Conservation (phyloP, 2,113 vertebrate genomes). For the Trogon surrucura region DNA sequence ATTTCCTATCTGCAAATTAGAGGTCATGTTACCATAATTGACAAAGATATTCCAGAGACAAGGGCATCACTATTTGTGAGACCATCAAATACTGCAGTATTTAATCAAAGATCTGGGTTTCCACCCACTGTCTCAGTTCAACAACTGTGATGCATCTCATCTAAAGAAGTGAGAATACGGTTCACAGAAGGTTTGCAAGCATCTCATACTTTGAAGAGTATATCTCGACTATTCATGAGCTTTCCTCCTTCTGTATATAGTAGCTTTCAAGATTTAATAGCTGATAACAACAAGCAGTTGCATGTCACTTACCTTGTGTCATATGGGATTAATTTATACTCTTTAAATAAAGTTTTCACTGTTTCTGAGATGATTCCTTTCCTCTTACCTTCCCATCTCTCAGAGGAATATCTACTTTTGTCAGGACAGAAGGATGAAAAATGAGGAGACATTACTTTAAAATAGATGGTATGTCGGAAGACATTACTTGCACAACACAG, state of each 20-base stretch:
- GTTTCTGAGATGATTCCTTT: background rate
- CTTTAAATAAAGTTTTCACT: conserved; percentile 9
- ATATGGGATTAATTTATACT: background rate
- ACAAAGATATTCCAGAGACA: background rate
- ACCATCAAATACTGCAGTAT: background rate
- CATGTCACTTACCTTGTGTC: background rate
- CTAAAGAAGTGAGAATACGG: background rate
- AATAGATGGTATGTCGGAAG: background rate
- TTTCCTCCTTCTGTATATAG: background rate
- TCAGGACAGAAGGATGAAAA: conserved; percentile 2
- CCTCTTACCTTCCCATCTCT: background rate
- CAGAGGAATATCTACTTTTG: background rate
- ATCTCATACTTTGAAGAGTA: background rate
- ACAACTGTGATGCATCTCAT: background rate
- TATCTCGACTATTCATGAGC: background rate
- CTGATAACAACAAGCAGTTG: conserved; percentile 11
- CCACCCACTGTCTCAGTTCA: background rate
- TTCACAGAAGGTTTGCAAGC: background rate
- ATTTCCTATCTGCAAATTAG: background rate
- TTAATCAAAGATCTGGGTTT: background rate
- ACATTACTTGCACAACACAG: background rate
- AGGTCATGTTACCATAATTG: background rate
- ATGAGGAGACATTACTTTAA: background rate
- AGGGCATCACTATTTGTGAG: background rate
- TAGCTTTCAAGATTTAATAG: conserved; percentile 14